Percentiles rank a stretch among this genome's conserved stretches.
phyloP scores from a whole-genome alignment of 2,888 invertebrate species.

The Lydus trimaculatus region DNA sequence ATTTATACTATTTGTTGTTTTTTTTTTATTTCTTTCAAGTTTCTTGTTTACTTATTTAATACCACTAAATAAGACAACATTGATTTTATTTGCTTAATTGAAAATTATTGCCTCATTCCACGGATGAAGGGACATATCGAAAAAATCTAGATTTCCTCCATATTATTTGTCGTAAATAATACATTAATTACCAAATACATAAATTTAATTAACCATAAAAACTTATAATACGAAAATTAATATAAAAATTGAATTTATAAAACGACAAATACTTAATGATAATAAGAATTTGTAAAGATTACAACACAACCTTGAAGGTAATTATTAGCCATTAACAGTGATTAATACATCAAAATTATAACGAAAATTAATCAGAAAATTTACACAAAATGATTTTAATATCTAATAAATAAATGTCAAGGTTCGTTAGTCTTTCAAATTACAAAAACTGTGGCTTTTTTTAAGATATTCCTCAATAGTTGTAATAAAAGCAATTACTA shows the following conservation, averaged over 20 bases:
- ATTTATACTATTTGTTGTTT: conserved; percentile 28
- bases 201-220: conserved; percentile 43
- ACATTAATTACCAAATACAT: conserved; percentile 25
- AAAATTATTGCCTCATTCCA: conserved; percentile 49
- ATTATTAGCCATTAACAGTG: background rate
- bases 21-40: conserved; percentile 31
- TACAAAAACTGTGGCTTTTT: conserved; percentile 1
- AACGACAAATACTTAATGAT: too few relatives aligned
- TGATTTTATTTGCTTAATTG: conserved; percentile 48
- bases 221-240: conserved; percentile 23
- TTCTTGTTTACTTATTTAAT: background rate
- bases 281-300: background rate
- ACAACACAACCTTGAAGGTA: background rate
- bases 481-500: conserved; percentile 1
- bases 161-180: conserved; percentile 40
- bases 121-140: conserved; percentile 20
- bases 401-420: background rate
- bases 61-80: conserved; percentile 40
- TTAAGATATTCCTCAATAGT: background rate
- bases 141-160: background rate
- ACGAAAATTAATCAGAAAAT: background rate
- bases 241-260: background rate
- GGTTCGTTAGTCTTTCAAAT: background rate
- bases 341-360: background rate
- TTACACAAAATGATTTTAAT: background rate